A percentile compares a stretch with the other conserved stretches of the same genome.
Conservation (phyloP, 2,797 vertebrate genomes). For the Myotis daubentonii region DNA sequence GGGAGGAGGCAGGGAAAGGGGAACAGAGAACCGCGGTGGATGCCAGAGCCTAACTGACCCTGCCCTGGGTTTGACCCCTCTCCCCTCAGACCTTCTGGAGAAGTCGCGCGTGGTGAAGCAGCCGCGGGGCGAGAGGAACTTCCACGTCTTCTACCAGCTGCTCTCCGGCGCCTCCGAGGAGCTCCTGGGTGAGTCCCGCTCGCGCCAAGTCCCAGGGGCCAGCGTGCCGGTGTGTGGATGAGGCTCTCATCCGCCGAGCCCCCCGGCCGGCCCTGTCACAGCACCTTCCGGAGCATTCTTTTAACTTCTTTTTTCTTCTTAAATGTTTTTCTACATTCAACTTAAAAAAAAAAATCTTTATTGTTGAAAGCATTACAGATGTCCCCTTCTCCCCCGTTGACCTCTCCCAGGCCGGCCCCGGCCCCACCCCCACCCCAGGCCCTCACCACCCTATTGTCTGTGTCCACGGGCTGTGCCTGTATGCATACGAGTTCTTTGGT, state of each 20-base stretch:
- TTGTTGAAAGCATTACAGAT: too few species aligned
- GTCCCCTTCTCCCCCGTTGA: too few species aligned
- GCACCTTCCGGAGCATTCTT: background rate
- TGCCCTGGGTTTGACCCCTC: slow-evolving; percentile 37
- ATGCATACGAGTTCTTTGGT: too few species aligned
- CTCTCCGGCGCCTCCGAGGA: slow-evolving; percentile 96
- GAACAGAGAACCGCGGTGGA: background rate
- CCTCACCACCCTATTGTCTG: too few species aligned
- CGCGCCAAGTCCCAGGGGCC: background rate
- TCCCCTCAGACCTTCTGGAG: slow-evolving; percentile 94
- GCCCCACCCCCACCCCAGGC: too few species aligned
- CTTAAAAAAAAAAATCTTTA: too few species aligned
- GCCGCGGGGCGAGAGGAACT: slow-evolving; percentile 97
- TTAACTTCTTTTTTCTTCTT: too few species aligned
- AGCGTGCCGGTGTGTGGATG: too few species aligned
- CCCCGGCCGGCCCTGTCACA: background rate
- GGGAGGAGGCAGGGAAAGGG: background rate
- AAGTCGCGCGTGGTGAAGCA: slow-evolving; percentile 99
- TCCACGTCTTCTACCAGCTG: slow-evolving; percentile 98
- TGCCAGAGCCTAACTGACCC: background rate
- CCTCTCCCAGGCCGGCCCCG: too few species aligned
- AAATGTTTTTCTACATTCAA: too few species aligned
- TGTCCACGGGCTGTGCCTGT: too few species aligned
- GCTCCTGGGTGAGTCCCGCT: slow-evolving; percentile 91
- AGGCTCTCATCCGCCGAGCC: too few species aligned